Evolutionary conservation across 2,113 vertebrate genomes (phyloP), one percentile per base, ranked within the genome.

Genomic region (Empidonax traillii): DNA sequence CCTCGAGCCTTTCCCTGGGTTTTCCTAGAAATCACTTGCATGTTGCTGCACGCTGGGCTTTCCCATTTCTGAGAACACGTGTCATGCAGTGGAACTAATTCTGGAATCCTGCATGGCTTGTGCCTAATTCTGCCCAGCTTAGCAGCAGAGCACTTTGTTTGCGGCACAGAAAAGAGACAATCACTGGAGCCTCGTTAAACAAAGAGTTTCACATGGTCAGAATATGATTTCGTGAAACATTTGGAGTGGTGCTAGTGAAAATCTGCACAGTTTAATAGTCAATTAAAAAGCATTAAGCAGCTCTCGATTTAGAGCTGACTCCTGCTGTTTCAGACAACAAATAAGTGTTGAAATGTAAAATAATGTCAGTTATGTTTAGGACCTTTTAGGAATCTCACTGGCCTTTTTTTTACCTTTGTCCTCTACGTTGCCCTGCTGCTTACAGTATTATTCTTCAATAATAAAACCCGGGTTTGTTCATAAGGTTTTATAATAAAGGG

Each of bases 81-180:
- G 94, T 78, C 68, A 0, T 39, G 78, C 91, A 76, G 84, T 88
- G 91, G 93, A 97, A 96, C 95, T 79, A 96, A 97, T 96, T 41
- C 86, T 91, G 91, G 91, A 96, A 96, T 96, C 86, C 94, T 88
- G 35, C 43, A 5, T 49, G 62, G 43, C 61, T 74, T 62, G 68
- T 67, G 87, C 71, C 66, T 76, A 68, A 91, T 86, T 92, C 94
- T 56, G 63, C 39, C 85, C 69, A 76, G 87, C 80, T 90, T 71
- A 91, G 84, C 76, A 49, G 72, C 66, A 37, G 61, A 84, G 63
- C 52, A 11, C 69, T 95, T 75, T 27, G 84, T 65, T 69, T 71
- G 93, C 79, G 55, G 68, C 17, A 4, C 33, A 68, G n/a, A 30
- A 89, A 82, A 52, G 65, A 33, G 67, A 76, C 59, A 76, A 30